These are phyloP conservation scores for Strongylocentrotus purpuratus DNA, from an alignment of 35 echinoderm and acorn worm genomes.

Conservation along the genomic window DNA sequence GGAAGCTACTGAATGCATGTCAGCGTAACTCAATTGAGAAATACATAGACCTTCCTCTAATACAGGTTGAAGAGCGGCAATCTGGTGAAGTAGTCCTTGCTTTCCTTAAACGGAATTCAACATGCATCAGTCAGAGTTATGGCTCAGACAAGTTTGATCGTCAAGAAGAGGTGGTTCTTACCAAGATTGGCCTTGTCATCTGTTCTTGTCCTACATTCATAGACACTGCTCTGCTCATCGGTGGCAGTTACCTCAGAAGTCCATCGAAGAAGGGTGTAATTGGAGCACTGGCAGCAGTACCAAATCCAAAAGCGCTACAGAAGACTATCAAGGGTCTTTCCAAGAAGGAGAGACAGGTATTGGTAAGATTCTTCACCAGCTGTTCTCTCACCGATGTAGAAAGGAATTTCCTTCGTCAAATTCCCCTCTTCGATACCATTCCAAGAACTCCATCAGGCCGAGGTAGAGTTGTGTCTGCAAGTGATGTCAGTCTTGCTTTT, in stretches of 20 bases:
- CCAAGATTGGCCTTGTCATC: slow-evolving; percentile 32
- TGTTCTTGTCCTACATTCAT: slow-evolving; percentile 24
- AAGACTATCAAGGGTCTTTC: background rate
- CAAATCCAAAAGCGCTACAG: background rate
- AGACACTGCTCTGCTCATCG: background rate
- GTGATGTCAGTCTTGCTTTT: background rate
- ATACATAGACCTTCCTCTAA: slow-evolving; percentile 3
- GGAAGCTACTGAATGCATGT: background rate
- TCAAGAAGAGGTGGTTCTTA: background rate
- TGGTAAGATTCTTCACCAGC: background rate
- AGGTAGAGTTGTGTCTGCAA: background rate
- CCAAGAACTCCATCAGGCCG: background rate
- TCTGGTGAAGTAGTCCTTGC: background rate
- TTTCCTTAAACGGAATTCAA: background rate
- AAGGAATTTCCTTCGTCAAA: background rate
- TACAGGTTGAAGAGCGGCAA: background rate
- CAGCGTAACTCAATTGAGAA: background rate
- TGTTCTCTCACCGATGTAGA: background rate
- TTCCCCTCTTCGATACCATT: slow-evolving; percentile 21
- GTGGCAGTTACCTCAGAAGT: slow-evolving; percentile 4
- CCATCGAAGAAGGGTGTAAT: slow-evolving; percentile 2
- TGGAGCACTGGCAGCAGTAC: background rate
- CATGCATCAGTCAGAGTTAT: background rate
- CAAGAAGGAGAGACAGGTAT: background rate
- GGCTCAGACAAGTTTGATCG: background rate